Percentiles rank a stretch among this genome's conserved stretches.
Evolutionary conservation across 1,140 invertebrate species (phyloP).

Genomic region (Pogonomyrmex californicus): DNA sequence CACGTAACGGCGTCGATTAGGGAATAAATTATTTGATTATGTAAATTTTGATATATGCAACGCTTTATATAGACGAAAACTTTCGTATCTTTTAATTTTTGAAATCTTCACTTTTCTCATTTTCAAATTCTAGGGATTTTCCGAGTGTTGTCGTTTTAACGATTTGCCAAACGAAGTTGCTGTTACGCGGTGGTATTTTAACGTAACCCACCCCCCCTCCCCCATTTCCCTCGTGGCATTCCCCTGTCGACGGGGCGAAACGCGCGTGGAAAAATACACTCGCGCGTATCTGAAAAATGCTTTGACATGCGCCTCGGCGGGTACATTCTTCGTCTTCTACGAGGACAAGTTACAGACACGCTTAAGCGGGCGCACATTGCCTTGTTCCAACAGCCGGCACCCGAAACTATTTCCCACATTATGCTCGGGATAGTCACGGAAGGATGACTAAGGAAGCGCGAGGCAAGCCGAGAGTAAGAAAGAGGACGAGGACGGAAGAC

Average conservation of each 20-base stretch:
- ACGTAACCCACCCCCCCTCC: background rate
- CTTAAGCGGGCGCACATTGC: slow-evolving; percentile 56
- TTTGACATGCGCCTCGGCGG: slow-evolving; percentile 33
- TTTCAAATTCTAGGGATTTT: background rate
- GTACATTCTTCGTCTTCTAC: slow-evolving; percentile 44
- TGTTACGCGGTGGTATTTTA: slow-evolving; percentile 29
- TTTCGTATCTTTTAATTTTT: background rate
- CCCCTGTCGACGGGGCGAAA: slow-evolving; percentile 26
- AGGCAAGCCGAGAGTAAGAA: slow-evolving; percentile 29
- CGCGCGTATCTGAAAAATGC: slow-evolving; percentile 53
- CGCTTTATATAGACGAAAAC: background rate
- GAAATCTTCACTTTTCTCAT: background rate
- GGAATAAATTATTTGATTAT: background rate
- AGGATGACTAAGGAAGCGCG: slow-evolving; percentile 49
- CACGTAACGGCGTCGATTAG: background rate
- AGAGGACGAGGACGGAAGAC: background rate
- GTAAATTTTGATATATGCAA: background rate
- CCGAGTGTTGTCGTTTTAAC: slow-evolving; percentile 20
- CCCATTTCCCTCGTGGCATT: slow-evolving; percentile 1
- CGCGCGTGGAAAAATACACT: slow-evolving; percentile 25
- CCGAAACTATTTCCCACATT: slow-evolving; percentile 69
- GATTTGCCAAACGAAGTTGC: slow-evolving; percentile 44
- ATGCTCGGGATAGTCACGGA: slow-evolving; percentile 60
- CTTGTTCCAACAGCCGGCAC: slow-evolving; percentile 46
- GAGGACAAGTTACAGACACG: slow-evolving; percentile 41